These are phyloP conservation scores for Egretta garzetta DNA, from an alignment of 2,113 vertebrate genomes.

Conservation along the genomic window DNA sequence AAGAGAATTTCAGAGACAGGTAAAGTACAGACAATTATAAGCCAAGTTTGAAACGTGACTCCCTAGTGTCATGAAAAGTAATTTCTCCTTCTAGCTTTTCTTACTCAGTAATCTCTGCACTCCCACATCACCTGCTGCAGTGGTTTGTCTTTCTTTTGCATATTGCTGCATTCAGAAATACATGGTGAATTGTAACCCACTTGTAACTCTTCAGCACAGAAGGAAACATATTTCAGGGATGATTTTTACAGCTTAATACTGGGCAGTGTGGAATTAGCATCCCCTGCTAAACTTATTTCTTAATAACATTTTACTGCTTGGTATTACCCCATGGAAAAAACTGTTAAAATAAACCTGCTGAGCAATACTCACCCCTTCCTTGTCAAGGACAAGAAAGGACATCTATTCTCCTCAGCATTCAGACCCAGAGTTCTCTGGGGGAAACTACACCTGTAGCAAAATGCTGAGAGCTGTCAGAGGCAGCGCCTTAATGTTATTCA, in stretches of 20 bases:
- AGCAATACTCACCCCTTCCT: background rate
- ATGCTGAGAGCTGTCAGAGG: background rate
- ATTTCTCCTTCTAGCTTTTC: slow-evolving; percentile 21
- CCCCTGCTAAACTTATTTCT: background rate
- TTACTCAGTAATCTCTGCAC: background rate
- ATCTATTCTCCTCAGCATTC: background rate
- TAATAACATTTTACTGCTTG: background rate
- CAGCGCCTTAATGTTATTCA: background rate
- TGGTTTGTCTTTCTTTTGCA: background rate
- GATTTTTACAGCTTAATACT: slow-evolving; percentile 18
- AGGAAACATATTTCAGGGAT: background rate
- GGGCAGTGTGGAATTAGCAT: background rate
- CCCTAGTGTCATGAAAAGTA: background rate
- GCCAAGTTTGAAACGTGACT: slow-evolving; percentile 31
- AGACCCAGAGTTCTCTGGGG: background rate
- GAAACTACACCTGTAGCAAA: background rate
- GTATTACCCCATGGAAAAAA: background rate
- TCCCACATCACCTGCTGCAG: slow-evolving; percentile 4
- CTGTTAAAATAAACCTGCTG: slow-evolving; percentile 7
- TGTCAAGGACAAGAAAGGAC: background rate
- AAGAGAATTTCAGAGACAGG: slow-evolving; percentile 46
- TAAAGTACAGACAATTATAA: background rate
- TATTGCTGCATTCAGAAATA: slow-evolving; percentile 25
- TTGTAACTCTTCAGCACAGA: slow-evolving; percentile 20
- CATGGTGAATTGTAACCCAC: slow-evolving; percentile 37